These are phyloP conservation scores for Drosophila chauvacae DNA, from an alignment of 1,140 invertebrate species.

Conservation along the genomic window DNA sequence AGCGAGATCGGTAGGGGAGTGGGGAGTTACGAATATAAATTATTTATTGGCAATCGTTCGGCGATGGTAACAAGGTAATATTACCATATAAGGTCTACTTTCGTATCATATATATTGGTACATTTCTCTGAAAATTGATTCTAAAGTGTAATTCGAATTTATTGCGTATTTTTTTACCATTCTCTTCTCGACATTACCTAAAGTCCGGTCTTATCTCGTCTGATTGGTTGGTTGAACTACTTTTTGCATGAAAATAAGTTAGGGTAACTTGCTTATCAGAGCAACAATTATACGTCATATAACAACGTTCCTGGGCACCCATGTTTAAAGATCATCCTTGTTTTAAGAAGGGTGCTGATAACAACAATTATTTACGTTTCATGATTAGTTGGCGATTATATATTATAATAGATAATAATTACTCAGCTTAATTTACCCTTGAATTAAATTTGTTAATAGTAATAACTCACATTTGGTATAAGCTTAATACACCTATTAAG, in stretches of 20 bases:
- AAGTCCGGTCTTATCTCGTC: not conserved
- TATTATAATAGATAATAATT: not conserved
- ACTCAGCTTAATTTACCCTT: not conserved
- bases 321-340: not conserved
- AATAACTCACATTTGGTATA: no score
- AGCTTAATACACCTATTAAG: no score
- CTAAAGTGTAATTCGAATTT: not conserved
- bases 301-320: not conserved
- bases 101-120: no score
- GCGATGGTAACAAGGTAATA: no score
- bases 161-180: not conserved
- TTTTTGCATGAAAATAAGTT: conserved; percentile 3
- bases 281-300: not conserved
- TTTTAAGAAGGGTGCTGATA: not conserved
- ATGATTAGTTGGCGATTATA: not conserved
- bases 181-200: conserved; percentile 2
- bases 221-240: not conserved
- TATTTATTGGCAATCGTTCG: no score
- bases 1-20: no score
- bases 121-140: not conserved
- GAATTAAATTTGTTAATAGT: not conserved
- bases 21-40: no score
- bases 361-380: not conserved
- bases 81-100: no score
- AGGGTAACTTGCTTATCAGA: not conserved